Percentiles rank a stretch among this genome's conserved stretches.
Conservation (phyloP, 2,888 invertebrate genomes). For the Lasius platythorax region DNA sequence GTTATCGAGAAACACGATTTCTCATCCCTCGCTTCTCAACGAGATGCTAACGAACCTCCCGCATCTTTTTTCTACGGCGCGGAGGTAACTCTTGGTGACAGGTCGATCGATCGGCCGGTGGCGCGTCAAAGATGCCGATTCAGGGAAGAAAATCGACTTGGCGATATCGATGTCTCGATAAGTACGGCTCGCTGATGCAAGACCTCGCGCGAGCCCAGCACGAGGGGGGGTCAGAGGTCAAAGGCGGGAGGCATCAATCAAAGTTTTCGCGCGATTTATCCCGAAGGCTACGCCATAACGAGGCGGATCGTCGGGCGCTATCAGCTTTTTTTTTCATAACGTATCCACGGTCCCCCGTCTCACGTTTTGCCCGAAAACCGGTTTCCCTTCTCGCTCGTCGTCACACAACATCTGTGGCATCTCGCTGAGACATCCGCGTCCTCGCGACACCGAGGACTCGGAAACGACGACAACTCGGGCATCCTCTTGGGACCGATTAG, state of each 20-base stretch:
- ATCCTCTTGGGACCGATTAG: constrained; percentile 78
- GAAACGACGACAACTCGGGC: constrained; percentile 67
- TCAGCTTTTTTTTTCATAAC: constrained; percentile 43
- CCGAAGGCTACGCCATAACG: constrained; percentile 63
- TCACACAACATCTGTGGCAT: constrained; percentile 69
- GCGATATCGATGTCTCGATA: constrained; percentile 70
- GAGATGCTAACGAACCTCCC: constrained; percentile 60
- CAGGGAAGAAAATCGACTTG: constrained; percentile 63
- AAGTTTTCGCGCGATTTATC: constrained; percentile 75
- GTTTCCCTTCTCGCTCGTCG: constrained; percentile 63
- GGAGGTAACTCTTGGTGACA: constrained; percentile 47
- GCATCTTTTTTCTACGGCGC: constrained; percentile 2
- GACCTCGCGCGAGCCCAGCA: constrained; percentile 39
- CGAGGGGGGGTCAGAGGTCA: constrained; percentile 63
- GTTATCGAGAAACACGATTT: constrained; percentile 57
- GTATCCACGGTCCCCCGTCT: constrained; percentile 27
- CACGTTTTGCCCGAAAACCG: constrained; percentile 57
- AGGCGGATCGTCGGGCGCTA: constrained; percentile 58
- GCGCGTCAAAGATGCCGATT: constrained; percentile 61
- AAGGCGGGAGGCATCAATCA: constrained; percentile 71
- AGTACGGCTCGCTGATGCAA: constrained; percentile 60
- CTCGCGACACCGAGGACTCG: constrained; percentile 54
- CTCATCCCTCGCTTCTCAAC: constrained; percentile 54
- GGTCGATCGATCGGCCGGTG: constrained; percentile 65
- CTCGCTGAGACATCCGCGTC: constrained; percentile 55